phyloP scores from a whole-genome alignment of 2,113 vertebrate genomes.

The Sinocyclocheilus rhinocerous region DNA sequence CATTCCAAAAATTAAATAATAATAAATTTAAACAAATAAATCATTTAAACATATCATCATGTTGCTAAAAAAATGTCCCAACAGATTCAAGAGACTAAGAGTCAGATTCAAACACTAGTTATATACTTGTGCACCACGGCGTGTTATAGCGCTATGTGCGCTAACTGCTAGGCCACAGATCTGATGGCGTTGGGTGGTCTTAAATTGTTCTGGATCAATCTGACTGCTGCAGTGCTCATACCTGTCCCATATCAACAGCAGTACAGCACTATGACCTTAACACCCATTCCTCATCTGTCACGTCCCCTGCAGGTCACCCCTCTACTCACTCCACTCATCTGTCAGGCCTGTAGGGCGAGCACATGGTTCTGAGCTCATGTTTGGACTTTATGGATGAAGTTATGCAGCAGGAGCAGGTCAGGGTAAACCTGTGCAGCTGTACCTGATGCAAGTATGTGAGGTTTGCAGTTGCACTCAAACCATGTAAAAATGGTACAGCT shows the following conservation, averaged over 20 bases:
- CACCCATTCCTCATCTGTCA: background rate
- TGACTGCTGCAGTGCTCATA: background rate
- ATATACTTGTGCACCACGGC: background rate
- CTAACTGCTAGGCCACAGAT: background rate
- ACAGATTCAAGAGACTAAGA: background rate
- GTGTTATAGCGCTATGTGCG: background rate
- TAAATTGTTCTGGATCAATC: background rate
- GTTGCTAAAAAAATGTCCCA: too few relatives aligned
- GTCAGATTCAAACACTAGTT: background rate
- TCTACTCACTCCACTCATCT: background rate
- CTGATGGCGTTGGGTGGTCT: background rate
- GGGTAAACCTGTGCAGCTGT: slow-evolving; percentile 13
- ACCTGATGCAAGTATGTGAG: background rate
- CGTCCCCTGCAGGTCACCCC: background rate
- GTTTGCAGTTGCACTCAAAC: background rate
- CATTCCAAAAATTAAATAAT: background rate
- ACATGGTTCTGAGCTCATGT: background rate
- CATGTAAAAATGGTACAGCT: background rate
- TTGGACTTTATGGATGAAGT: background rate
- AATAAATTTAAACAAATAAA: too few relatives aligned
- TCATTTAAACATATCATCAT: too few relatives aligned
- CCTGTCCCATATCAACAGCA: background rate
- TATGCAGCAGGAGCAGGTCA: background rate
- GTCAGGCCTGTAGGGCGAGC: background rate
- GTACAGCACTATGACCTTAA: background rate